Evolutionary conservation across 1,140 invertebrate genomes (phyloP).

Genomic region (Theocolax elegans): DNA sequence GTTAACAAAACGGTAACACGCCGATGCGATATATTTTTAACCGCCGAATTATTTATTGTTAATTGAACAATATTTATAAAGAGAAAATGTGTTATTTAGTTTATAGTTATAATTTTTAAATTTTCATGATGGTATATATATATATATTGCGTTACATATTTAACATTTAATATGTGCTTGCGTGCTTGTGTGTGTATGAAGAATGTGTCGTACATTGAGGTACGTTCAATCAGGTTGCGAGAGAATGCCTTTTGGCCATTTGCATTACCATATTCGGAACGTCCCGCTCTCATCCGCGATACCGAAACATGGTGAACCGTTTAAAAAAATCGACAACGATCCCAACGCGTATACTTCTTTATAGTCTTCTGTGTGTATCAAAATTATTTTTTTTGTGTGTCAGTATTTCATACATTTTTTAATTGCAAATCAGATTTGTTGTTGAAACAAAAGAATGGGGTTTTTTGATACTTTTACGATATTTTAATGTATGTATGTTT

Average conservation of each 20-base stretch:
- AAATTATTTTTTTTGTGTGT: background rate
- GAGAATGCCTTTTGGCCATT: slow-evolving; percentile 2
- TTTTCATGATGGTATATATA: too few relatives aligned
- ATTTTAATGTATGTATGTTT: too few relatives aligned
- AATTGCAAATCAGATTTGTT: slow-evolving; percentile 12
- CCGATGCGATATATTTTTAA: too few relatives aligned
- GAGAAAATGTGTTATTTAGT: too few relatives aligned
- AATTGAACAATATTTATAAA: too few relatives aligned
- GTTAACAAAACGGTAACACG: too few relatives aligned
- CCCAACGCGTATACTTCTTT: background rate
- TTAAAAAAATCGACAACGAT: slow-evolving; percentile 17
- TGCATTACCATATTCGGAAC: slow-evolving; percentile 19
- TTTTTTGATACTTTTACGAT: too few relatives aligned
- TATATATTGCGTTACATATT: too few relatives aligned
- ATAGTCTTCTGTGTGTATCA: background rate
- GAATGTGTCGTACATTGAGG: slow-evolving; percentile 47
- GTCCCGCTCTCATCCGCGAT: background rate
- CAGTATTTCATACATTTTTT: background rate
- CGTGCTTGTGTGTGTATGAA: background rate
- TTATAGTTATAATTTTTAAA: too few relatives aligned
- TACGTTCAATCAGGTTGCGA: background rate
- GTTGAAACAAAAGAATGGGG: too few relatives aligned
- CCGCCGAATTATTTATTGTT: too few relatives aligned
- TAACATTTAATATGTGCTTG: too few relatives aligned
- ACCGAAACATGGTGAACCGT: background rate